Conservation (phyloP, 2,113 vertebrate species). For the sheep (Ovis aries) region DNA sequence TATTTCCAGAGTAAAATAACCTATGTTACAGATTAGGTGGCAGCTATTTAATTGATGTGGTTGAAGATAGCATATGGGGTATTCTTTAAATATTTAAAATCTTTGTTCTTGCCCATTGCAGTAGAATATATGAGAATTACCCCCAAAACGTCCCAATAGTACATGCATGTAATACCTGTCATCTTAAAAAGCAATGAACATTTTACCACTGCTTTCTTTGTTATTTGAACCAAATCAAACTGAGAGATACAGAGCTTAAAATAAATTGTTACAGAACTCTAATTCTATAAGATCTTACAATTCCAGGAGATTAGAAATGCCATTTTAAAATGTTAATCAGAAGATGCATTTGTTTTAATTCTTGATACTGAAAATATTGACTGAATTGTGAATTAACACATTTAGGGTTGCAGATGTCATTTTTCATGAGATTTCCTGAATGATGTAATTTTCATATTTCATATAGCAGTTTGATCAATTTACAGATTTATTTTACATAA, state of each 20-base stretch:
- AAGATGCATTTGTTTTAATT: constrained; percentile 83
- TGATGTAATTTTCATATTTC: constrained; percentile 83
- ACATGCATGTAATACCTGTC: constrained; percentile 68
- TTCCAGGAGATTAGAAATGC: constrained; percentile 72
- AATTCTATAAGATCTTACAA: constrained; percentile 59
- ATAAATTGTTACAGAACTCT: constrained; percentile 63
- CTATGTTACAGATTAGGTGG: constrained; percentile 51
- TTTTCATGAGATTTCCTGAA: constrained; percentile 81
- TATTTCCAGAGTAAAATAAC: constrained; percentile 40
- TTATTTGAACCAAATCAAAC: constrained; percentile 75
- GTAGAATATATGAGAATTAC: constrained; percentile 55
- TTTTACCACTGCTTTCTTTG: constrained; percentile 72
- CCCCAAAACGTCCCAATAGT: constrained; percentile 63
- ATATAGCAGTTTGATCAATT: constrained; percentile 77
- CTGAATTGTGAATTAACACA: constrained; percentile 81
- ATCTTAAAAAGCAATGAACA: constrained; percentile 44
- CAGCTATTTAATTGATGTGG: constrained; percentile 33
- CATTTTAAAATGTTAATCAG: constrained; percentile 75
- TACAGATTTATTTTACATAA: constrained; percentile 78
- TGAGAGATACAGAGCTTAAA: constrained; percentile 57
- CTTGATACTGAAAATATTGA: constrained; percentile 83
- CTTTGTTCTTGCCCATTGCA: constrained; percentile 51
- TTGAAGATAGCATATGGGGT: constrained; percentile 10
- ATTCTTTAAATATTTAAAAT: constrained; percentile 36
- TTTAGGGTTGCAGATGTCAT: constrained; percentile 82